Evolutionary conservation across 1,140 invertebrate species (phyloP), one percentile per base, ranked within the genome.

Genomic region (Drosophila bocki): DNA sequence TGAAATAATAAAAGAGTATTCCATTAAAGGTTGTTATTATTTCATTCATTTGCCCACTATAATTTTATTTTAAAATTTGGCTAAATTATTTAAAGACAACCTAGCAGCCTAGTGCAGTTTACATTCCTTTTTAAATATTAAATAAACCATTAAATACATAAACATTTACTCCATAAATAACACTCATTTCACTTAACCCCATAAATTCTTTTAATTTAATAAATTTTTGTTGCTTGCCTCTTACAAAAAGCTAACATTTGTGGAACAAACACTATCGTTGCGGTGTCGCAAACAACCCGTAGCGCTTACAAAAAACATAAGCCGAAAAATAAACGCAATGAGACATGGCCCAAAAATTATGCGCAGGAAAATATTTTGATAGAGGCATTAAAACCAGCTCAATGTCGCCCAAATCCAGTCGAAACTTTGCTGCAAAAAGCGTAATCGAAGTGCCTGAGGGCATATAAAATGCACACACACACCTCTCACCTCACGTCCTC

Each of bases 381-480:
- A 57, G 63, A 48, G 78, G 29, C 69, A 71, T 59, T 59, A 60
- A 72, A 42, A 29, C 37, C 69, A 71, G 51, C 48, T 37, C 39
- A 42, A 42, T 48, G 69, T 37, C 19, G 53, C 17, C 35, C 13
- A 44, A 42, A 64, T 5, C 47, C 65, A 63, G 50, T 59, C 35
- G 26, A 33, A 37, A 47, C 19, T 68, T 32, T 47, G 53, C 44
- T 35, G 51, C 26, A 67, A 56, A 72, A 86, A 79, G 60, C 70
- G 62, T 62, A 74, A 67, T 80, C 76, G 64, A 78, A 86, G 70
- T 35, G 53, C 58, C 59, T 56, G 65, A 82, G 65, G 63, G 78
- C 69, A 78, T 74, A 85, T 85, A 85, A 85, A 85, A 85, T 61
- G 74, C 82, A 79, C 75, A 74, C 75, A 74, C 81, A 47, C 47